Base-by-base conservation (phyloP, 2,888 invertebrate genomes). In the Slavum lentiscoides region DNA sequence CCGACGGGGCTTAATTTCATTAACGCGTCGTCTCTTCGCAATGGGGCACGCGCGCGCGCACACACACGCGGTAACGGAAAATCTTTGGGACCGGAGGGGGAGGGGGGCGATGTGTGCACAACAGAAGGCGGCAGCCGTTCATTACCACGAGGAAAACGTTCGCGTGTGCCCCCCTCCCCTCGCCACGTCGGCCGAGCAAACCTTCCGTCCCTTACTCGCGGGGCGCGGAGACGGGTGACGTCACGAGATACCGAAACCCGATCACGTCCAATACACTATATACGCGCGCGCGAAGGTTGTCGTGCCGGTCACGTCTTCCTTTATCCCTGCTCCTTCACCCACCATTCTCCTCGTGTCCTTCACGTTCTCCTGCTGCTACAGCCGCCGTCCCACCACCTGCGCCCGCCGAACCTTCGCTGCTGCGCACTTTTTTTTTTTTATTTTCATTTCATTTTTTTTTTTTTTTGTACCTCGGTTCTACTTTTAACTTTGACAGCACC, bases 291-390 rank as follows among this genome's bases (percentile, higher is more conserved):
- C 62, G 55, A 55, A 69, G 72, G 80, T 80, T 80, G 80, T 80
- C 80, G 80, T 80, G 80, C 80, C 80, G 80, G 80, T 80, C 80
- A 80, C 80, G 80, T 80, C 77, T 77, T 77, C 77, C 77, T 77
- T 80, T 66, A 80, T 66, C 80, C 72, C 43, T 4, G 30, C 66
- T 11, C 21, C 19, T 43, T 39, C 8, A 4, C 43, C 7, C 8
- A 43, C 7, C 43, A n/a, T 5, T 55, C 58, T 19, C 13, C 17
- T 17, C 66, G 0, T n/a, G n/a, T 39, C 39, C 49, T 6, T n/a
- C 43, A 1, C 17, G 11, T 11, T 19, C 67, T 39, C 8, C 19
- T 30, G 30, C 4, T 30, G 2, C 19, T 30, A 4, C 4, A 2
- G 2, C 3, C 66, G 30, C 55, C 21, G 30, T 43, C 43, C 49